Evolutionary conservation across 2,888 invertebrate species (phyloP), one percentile per base, ranked within the genome.

Genomic region (Taphrorychus bicolor): DNA sequence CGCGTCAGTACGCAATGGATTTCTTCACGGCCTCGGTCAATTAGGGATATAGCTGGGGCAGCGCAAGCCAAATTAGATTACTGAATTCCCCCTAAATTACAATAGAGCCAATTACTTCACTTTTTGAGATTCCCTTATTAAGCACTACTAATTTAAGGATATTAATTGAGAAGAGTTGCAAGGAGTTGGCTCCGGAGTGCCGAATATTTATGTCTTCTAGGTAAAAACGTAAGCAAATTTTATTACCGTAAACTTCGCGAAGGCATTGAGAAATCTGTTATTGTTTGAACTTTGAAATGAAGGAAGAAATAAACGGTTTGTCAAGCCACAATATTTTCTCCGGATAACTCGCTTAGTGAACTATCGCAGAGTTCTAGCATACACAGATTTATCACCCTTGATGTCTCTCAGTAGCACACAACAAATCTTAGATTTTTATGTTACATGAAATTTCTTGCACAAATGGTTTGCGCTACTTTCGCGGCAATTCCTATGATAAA

Each of bases 331-430:
- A 17, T 17, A 53, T 53, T 53, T 61, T 61, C 40, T 52, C n/a
- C 5, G 40, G 52, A 19, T 52, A 60, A 60, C 60, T 60, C 51
- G 40, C 42, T 61, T 61, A 61, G 53, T 53, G 42, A 52, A 23
- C 54, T 51, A 54, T 61, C 52, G 19, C 21, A n/a, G 14, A 54
- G 53, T 54, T 61, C 23, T 42, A 61, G 22, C 42, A 61, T 61
- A 61, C 19, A 52, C 40, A 64, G 48, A 64, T 64, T 64, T 64
- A 64, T 64, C 58, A 58, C 58, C 40, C 22, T 64, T 52, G 63
- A 64, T 64, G 49, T 64, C 49, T 5, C 51, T 45, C 51, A 49
- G 51, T 52, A 40, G 17, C 51, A 40, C 22, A 51, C 51, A 58
- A 58, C 63, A 57, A 64, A 64, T 64, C 58, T 62, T 49, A 19